Percentiles rank a stretch among this genome's conserved stretches.
Conservation (phyloP, 2,797 vertebrate species). For the Pseudomugil gertrudae region DNA sequence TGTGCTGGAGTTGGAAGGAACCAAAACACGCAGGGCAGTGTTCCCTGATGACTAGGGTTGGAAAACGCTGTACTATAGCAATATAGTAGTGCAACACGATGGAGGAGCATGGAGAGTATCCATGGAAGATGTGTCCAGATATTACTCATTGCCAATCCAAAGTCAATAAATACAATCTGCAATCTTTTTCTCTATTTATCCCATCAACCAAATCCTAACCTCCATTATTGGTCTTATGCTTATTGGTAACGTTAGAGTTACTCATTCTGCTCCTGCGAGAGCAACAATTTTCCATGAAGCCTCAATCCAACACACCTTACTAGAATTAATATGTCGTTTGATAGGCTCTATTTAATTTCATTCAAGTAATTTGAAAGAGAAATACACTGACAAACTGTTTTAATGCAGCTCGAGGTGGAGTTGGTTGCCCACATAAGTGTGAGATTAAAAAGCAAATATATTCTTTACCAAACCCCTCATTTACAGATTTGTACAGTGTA, state of each 20-base stretch:
- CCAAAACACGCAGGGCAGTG: too few species aligned
- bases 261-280: too few species aligned
- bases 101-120: neutral
- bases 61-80: too few species aligned
- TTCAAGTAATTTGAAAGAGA: too few species aligned
- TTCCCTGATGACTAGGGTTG: too few species aligned
- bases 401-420: too few species aligned
- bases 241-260: neutral
- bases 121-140: neutral
- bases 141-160: neutral
- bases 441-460: neutral
- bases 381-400: too few species aligned
- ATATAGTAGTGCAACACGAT: neutral
- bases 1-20: too few species aligned
- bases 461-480: neutral
- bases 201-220: neutral
- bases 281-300: too few species aligned
- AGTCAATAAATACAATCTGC: neutral
- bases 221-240: neutral
- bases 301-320: too few species aligned
- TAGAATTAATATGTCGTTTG: too few species aligned
- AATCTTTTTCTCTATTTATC: neutral
- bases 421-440: neutral
- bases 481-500: neutral
- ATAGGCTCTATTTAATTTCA: too few species aligned